Percentiles rank a stretch among this genome's conserved stretches.
Conservation (phyloP, 2,888 invertebrate genomes). For the Macrophya annulata region DNA sequence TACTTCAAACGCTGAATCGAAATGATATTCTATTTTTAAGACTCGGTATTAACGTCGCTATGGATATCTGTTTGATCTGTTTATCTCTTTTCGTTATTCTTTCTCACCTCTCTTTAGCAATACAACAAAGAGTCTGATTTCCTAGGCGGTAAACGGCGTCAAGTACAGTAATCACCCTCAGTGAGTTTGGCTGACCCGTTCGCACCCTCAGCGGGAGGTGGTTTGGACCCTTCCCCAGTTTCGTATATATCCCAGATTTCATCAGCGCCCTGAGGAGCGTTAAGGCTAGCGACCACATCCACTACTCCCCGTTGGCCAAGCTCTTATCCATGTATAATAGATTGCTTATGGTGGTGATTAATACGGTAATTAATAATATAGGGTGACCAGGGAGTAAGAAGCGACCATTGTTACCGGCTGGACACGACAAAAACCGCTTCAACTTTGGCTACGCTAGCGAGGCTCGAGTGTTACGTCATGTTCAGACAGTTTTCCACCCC, state of each 20-base stretch:
- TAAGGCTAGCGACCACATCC: conserved; percentile 46
- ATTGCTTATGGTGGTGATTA: conserved; percentile 77
- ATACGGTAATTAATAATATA: conserved; percentile 79
- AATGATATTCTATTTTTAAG: not conserved
- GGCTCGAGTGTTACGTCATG: conserved; percentile 78
- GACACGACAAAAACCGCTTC: conserved; percentile 75
- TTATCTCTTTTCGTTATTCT: not conserved
- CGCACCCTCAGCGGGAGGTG: conserved; percentile 33
- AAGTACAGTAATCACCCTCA: conserved; percentile 51
- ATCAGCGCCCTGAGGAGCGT: conserved; percentile 54
- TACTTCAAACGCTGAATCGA: not conserved
- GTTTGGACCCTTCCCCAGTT: conserved; percentile 28
- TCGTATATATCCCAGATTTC: conserved; percentile 55
- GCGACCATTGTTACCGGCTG: conserved; percentile 77
- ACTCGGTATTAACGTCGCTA: not conserved
- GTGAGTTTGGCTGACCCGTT: conserved; percentile 33
- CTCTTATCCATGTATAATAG: conserved; percentile 77
- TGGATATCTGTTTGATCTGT: not conserved
- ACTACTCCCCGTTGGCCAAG: conserved; percentile 58
- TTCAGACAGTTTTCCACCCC: conserved; percentile 77
- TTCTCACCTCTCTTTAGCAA: not conserved
- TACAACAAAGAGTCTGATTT: conserved; percentile 44
- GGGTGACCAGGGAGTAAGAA: conserved; percentile 76
- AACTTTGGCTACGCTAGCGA: conserved; percentile 63
- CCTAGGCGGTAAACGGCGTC: conserved; percentile 36